A percentile compares a stretch with the other conserved stretches of the same genome.
phyloP scores from a whole-genome alignment of 2,888 invertebrate genomes.

The Drepanosiphum platanoidis region DNA sequence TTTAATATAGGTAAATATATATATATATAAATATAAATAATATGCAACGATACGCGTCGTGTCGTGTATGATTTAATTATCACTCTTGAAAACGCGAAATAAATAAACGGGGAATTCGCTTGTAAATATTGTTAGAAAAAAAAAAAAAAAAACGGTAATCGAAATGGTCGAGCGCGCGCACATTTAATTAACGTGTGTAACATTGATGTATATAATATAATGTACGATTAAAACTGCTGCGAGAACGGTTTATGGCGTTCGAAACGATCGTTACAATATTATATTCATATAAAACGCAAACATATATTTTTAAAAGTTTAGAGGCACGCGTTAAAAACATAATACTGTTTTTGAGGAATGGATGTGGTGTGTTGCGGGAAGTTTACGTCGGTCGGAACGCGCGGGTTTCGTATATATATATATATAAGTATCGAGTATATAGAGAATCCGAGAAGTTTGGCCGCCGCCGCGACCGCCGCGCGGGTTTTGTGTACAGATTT shows the following conservation, averaged over 20 bases:
- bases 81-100: not conserved
- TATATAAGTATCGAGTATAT: not conserved
- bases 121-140: too few relatives aligned
- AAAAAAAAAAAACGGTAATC: too few relatives aligned
- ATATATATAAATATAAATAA: too few relatives aligned
- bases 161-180: too few relatives aligned
- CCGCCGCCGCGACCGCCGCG: not conserved
- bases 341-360: conserved; percentile 48
- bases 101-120: not conserved
- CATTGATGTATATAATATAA: too few relatives aligned
- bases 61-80: conserved; percentile 37
- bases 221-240: too few relatives aligned
- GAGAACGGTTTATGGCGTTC: too few relatives aligned
- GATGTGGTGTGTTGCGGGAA: not conserved
- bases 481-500: conserved; percentile 25
- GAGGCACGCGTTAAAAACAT: not conserved
- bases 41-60: too few relatives aligned
- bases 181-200: too few relatives aligned
- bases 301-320: conserved; percentile 3
- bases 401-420: not conserved
- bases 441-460: not conserved
- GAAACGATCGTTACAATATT: too few relatives aligned
- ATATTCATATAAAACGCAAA: conserved; percentile 2
- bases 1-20: too few relatives aligned
- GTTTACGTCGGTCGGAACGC: conserved; percentile 16